Evolutionary conservation across 2,888 invertebrate species (phyloP).

Genomic region (Eubasilissa splendida): DNA sequence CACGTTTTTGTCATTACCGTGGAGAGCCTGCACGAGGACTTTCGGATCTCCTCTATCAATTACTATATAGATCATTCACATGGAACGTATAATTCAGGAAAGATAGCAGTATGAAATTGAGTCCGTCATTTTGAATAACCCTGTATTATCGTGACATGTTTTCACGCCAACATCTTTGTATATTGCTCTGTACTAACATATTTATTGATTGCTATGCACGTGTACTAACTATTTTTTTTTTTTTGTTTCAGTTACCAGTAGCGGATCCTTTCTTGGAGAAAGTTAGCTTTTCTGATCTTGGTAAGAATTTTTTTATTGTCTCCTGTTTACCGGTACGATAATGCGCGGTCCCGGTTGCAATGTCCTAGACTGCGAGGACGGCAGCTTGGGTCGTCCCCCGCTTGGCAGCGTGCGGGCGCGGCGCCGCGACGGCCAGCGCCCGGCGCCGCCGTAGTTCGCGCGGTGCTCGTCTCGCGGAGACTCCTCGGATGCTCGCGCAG

Average conservation of each 20-base stretch:
- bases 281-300: conserved; percentile 83
- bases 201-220: too few species aligned
- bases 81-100: too few species aligned
- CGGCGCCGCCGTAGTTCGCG: conserved; percentile 61
- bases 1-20: too few species aligned
- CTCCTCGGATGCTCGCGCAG: conserved; percentile 61
- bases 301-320: conserved; percentile 71
- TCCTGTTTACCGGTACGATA: neutral
- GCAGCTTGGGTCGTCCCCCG: conserved; percentile 62
- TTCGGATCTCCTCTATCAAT: too few species aligned
- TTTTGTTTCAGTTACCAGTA: conserved; percentile 85
- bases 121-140: too few species aligned
- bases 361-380: neutral
- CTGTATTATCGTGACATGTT: too few species aligned
- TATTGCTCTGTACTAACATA: too few species aligned
- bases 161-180: too few species aligned
- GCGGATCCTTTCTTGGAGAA: conserved; percentile 94
- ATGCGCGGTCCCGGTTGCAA: neutral
- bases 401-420: conserved; percentile 72
- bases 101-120: too few species aligned
- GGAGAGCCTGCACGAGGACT: too few species aligned
- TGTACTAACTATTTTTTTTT: conserved; percentile 10
- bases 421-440: conserved; percentile 59
- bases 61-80: too few species aligned
- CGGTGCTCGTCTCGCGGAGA: conserved; percentile 66